phyloP scores from a whole-genome alignment of 2,797 vertebrate species.

The Rhadinocentrus ornatus region DNA sequence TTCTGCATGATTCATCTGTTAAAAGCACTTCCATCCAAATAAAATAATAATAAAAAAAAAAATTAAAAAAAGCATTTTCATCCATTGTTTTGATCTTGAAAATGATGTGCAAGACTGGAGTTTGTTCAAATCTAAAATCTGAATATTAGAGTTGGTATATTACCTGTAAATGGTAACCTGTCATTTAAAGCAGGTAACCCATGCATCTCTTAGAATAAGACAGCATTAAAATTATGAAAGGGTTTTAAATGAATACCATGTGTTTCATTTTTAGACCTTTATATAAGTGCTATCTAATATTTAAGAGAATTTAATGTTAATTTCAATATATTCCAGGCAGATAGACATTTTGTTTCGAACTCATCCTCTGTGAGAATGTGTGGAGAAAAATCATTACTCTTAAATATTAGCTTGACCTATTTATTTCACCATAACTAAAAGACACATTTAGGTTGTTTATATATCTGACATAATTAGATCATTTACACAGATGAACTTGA shows the following conservation, averaged over 20 bases:
- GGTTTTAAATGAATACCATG: slow-evolving; percentile 16
- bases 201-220: slow-evolving; percentile 7
- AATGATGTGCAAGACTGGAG: slow-evolving; percentile 17
- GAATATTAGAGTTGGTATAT: slow-evolving; percentile 27
- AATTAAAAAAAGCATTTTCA: slow-evolving; percentile 33
- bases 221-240: slow-evolving; percentile 27
- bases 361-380: slow-evolving; percentile 26
- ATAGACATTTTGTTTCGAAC: slow-evolving; percentile 24
- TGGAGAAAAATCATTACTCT: neutral
- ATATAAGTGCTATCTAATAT: slow-evolving; percentile 42
- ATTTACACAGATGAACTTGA: neutral
- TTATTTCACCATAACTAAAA: neutral
- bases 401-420: neutral
- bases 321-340: slow-evolving; percentile 35
- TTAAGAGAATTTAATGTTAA: slow-evolving; percentile 47
- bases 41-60: too few relatives aligned
- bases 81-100: slow-evolving; percentile 34
- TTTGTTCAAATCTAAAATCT: slow-evolving; percentile 1
- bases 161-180: slow-evolving; percentile 26
- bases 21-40: slow-evolving; percentile 34
- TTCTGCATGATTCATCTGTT: slow-evolving; percentile 44
- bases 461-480: neutral
- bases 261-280: slow-evolving; percentile 42
- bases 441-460: neutral
- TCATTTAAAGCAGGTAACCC: slow-evolving; percentile 22